These are phyloP conservation scores for Erynnis tages DNA, from an alignment of 2,888 invertebrate species.

Conservation along the genomic window DNA sequence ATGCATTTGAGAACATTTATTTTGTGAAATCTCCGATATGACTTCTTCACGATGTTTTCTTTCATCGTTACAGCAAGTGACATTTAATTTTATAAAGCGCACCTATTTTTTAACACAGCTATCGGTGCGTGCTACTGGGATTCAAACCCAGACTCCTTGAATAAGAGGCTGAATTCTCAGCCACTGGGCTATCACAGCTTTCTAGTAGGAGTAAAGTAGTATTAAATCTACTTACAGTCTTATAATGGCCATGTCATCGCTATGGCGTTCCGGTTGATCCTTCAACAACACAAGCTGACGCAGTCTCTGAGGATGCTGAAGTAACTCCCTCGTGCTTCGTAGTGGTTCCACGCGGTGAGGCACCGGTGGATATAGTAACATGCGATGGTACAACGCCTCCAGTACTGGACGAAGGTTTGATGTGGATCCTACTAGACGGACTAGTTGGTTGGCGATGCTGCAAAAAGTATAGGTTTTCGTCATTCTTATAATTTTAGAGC, in stretches of 20 bases:
- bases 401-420: conserved; percentile 93
- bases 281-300: conserved; percentile 87
- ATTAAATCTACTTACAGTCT: conserved; percentile 89
- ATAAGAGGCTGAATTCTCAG: no score
- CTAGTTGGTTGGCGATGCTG: conserved; percentile 94
- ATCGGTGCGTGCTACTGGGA: no score
- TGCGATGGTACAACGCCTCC: conserved; percentile 95
- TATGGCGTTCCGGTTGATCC: conserved; percentile 75
- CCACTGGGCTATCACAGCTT: no score
- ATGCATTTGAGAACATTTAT: no score
- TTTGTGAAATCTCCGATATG: no score
- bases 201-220: no score
- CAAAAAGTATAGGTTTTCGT: conserved; percentile 24
- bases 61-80: no score
- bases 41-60: no score
- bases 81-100: no score
- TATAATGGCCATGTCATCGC: conserved; percentile 91
- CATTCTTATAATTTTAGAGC: no score
- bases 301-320: conserved; percentile 89
- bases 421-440: conserved; percentile 93
- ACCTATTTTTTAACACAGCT: no score
- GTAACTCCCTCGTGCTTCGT: conserved; percentile 89
- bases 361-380: conserved; percentile 93
- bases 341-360: conserved; percentile 92
- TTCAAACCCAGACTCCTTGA: no score